Evolutionary conservation across 92 coral and sea anemone species (phyloP).

Genomic region (Pocillopora grandis): DNA sequence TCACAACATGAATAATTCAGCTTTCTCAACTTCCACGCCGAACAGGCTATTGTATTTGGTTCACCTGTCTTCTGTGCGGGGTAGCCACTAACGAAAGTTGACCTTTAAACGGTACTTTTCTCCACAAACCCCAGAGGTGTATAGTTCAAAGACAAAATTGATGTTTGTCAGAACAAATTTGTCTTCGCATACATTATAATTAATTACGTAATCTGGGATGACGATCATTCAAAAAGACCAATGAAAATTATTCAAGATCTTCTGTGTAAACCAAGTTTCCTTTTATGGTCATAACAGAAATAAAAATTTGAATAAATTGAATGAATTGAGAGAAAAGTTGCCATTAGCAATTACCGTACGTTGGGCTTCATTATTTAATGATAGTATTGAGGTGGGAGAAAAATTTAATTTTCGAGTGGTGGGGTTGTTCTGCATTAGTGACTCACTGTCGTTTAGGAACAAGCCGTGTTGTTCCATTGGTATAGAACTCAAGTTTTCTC

Average conservation of each 20-base stretch:
- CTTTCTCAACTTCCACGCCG: slow-evolving; percentile 11
- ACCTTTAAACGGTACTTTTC: not conserved
- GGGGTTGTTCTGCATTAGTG: too few species aligned
- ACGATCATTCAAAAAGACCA: not conserved
- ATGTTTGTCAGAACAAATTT: not conserved
- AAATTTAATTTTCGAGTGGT: too few species aligned
- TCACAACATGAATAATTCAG: slow-evolving; percentile 18
- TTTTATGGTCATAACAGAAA: too few species aligned
- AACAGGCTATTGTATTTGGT: not conserved
- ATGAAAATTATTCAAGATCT: not conserved
- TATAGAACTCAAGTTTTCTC: too few species aligned
- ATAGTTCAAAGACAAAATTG: not conserved
- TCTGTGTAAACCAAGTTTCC: too few species aligned
- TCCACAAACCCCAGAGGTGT: not conserved
- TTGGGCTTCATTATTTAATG: too few species aligned
- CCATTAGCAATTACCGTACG: too few species aligned
- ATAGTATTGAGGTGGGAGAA: too few species aligned
- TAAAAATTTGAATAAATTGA: too few species aligned
- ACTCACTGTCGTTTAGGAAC: too few species aligned
- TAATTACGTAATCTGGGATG: not conserved
- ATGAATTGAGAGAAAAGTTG: too few species aligned
- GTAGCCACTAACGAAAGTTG: not conserved
- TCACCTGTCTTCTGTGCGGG: slow-evolving; percentile 16
- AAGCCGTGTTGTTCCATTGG: too few species aligned
- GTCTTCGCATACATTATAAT: not conserved